Conservation (phyloP, 92 coral and sea anemone genomes). For the Palythoa caribaeorum region DNA sequence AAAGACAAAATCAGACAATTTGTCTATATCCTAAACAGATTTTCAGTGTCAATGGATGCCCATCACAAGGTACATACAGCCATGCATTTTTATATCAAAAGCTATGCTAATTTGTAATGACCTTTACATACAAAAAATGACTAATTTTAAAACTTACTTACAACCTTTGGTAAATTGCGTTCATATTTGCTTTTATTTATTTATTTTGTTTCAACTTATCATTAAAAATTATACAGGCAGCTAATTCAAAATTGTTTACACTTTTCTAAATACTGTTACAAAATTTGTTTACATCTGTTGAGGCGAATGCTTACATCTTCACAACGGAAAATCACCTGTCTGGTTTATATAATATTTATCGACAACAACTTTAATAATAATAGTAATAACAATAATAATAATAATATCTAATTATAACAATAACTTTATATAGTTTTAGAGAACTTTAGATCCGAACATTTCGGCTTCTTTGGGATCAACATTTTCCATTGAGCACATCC, state of each 20-base stretch:
- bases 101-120: neutral
- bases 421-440: too few species aligned
- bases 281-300: neutral
- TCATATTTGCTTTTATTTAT: neutral
- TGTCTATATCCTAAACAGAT: conserved; percentile 54
- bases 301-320: too few species aligned
- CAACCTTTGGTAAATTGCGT: neutral
- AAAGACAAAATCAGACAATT: conserved; percentile 53
- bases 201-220: neutral
- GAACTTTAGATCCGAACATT: too few species aligned
- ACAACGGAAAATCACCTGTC: too few species aligned
- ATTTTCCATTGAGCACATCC: too few species aligned
- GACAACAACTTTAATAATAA: too few species aligned
- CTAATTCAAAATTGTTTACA: neutral
- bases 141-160: neutral
- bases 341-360: too few species aligned
- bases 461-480: too few species aligned
- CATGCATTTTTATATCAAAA: neutral
- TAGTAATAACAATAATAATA: too few species aligned
- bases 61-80: conserved; percentile 54
- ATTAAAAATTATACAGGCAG: neutral
- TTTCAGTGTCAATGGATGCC: conserved; percentile 59
- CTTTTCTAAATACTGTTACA: neutral
- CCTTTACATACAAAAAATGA: neutral
- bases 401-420: too few species aligned